Evolutionary conservation across 2,888 invertebrate species (phyloP).

Genomic region (Drosophila kokeensis): DNA sequence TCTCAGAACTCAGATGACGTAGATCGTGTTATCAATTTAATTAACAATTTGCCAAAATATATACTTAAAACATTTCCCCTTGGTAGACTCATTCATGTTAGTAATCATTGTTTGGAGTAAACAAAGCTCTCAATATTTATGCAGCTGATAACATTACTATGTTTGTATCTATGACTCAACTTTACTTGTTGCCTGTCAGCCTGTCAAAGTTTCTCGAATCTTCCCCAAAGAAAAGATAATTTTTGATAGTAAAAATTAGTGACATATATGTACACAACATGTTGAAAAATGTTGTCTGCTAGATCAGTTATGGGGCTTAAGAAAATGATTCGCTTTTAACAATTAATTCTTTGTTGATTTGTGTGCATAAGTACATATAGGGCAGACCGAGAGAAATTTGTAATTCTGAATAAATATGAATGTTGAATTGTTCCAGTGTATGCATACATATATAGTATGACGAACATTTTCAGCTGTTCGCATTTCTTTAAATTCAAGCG

Average conservation of each 20-base stretch:
- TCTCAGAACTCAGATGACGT: background rate
- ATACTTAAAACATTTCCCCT: no score
- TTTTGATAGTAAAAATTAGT: no score
- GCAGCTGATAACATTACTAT: background rate
- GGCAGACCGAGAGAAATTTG: background rate
- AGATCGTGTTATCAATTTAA: background rate
- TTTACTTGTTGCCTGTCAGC: background rate
- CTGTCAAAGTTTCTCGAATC: background rate
- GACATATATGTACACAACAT: no score
- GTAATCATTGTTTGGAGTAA: background rate
- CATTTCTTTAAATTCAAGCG: constrained; percentile 6
- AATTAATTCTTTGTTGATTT: background rate
- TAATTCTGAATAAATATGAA: background rate
- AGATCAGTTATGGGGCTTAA: background rate
- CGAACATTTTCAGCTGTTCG: background rate
- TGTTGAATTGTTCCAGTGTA: background rate
- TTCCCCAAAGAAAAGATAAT: background rate
- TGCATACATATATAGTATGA: background rate
- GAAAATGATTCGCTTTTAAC: background rate
- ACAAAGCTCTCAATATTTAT: constrained; percentile 1
- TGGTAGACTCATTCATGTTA: background rate
- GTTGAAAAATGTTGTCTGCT: no score
- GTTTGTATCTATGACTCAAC: background rate
- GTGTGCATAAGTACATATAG: background rate
- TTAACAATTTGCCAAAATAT: background rate